Evolutionary conservation across 2,113 vertebrate genomes (phyloP), one percentile per base, ranked within the genome.

Genomic region (Pyxicephalus adspersus): DNA sequence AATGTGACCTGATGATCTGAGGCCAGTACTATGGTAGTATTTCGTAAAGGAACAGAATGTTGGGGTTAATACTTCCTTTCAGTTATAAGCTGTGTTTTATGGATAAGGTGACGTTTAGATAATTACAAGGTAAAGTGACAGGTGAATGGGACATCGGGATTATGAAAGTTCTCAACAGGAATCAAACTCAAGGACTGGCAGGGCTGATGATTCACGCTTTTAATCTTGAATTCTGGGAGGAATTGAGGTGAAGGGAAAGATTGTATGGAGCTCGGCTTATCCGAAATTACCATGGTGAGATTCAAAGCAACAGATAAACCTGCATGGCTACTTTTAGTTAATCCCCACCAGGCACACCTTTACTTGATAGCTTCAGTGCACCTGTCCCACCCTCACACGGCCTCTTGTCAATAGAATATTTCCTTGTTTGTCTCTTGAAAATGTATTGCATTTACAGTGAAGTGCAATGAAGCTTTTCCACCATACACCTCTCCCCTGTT

Each of bases 241-340:
- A 65, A 82, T 34, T n/a, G 50, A 74, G 63, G 67, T 80, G 34
- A 71, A 63, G 77, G 71, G 71, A 82, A 65, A 65, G 29, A 64
- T 22, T 64, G 45, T 57, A 65, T 81, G 80, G 80, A 38, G 52
- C 71, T 58, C 50, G 68, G 63, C 64, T 82, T 74, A 82, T 82
- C 80, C 51, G 28, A 66, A 75, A 82, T 82, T 75, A 74, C 71
- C 80, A 82, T 66, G 71, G 80, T 66, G 80, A 82, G 80, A 58
- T 74, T 25, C n/a, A 82, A 57, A 82, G 80, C 70, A 82, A 75
- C 50, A 75, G 63, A 82, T 82, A 75, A 82, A 75, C 70, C 80
- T 66, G 80, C 45, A 66, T 50, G 22, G 61, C 80, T 82, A 82
- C 70, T 82, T 82, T 82, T 65, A 23, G 45, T n/a, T 82, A 82